Base-by-base conservation (phyloP, 2,888 invertebrate genomes). In the Platerodrilus igneus region DNA sequence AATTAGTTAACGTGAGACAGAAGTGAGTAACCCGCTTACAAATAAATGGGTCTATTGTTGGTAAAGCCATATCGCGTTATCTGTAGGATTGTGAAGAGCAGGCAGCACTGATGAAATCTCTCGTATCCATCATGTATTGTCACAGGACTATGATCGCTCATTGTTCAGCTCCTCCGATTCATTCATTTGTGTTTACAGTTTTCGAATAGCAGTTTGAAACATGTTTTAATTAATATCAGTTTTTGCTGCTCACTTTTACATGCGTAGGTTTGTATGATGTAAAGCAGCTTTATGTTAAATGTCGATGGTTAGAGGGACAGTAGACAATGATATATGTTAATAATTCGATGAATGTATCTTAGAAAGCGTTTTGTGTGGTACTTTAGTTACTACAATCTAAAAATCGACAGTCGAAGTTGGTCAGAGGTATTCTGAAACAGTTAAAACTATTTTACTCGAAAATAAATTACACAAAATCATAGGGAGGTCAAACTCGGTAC, bases 61-160 rank as follows among this genome's bases (percentile, higher is more conserved):
- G 52, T 45, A 50, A 44, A 32, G 55, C 46, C 47, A 51, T 50
- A 48, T 50, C 49, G n/a, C n/a, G n/a, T 53, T 57, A 56, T 59
- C 59, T 48, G 42, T 50, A 34, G 50, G 45, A 47, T 47, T 57
- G 51, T 48, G 51, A 48, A 52, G 48, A 49, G 55, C 53, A 52
- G 55, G 62, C 59, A 57, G 58, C 53, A 42, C 53, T 64, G 64
- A 66, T 66, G 59, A 51, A 55, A 64, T 66, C 66, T 61, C 57
- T 57, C 57, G 59, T 59, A 67, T 67, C 66, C 64, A 67, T 67
- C 67, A 66, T 66, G 66, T 66, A 67, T 67, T 67, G 67, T 67
- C 66, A 66, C 66, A 61, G 55, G 57, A 51, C 54, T 56, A 58
- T 64, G 59, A 67, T 66, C 66, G 62, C 58, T 67, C 67, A 67